These are phyloP conservation scores for Acropora tenuis DNA, from an alignment of 64 coral and sea anemone species.

Conservation along the genomic window DNA sequence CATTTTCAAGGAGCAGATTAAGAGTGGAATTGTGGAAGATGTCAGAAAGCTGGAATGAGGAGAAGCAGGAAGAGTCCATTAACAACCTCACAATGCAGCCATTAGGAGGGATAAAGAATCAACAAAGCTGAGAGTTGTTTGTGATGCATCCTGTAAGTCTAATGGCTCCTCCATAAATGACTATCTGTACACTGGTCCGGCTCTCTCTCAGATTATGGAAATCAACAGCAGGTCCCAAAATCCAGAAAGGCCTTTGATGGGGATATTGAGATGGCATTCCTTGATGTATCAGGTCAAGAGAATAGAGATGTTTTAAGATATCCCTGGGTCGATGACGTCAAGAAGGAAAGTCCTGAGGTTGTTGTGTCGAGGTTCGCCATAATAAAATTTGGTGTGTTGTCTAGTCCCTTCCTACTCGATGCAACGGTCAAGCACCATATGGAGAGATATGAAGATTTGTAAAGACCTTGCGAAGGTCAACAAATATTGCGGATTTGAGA, in stretches of 20 bases:
- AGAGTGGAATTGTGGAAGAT: slow-evolving; percentile 64
- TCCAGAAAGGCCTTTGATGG: slow-evolving; percentile 38
- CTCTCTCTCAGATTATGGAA: slow-evolving; percentile 42
- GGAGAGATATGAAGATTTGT: slow-evolving; percentile 25
- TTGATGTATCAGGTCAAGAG: slow-evolving; percentile 25
- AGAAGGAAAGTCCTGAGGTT: slow-evolving; percentile 16
- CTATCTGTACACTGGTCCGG: slow-evolving; percentile 58
- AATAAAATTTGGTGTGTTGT: slow-evolving; percentile 44
- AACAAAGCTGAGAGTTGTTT: not conserved
- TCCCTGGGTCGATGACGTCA: slow-evolving; percentile 30
- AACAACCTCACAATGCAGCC: slow-evolving; percentile 61
- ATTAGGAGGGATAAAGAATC: slow-evolving; percentile 54
- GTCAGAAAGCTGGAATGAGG: not conserved
- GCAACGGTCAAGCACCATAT: slow-evolving; percentile 45
- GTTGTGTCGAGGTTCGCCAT: slow-evolving; percentile 26
- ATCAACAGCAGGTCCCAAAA: slow-evolving; percentile 38
- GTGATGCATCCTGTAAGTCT: not conserved
- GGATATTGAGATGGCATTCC: slow-evolving; percentile 67
- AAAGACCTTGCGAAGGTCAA: not conserved
- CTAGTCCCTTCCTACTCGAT: slow-evolving; percentile 26
- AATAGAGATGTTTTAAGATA: slow-evolving; percentile 44
- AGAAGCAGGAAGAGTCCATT: slow-evolving; percentile 66
- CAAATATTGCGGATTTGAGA: slow-evolving; percentile 26
- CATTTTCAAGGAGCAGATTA: slow-evolving; percentile 44
- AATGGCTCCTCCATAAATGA: slow-evolving; percentile 63